Evolutionary conservation across 2,113 vertebrate species (phyloP), one percentile per base, ranked within the genome.

Genomic region (Salvelinus fontinalis): DNA sequence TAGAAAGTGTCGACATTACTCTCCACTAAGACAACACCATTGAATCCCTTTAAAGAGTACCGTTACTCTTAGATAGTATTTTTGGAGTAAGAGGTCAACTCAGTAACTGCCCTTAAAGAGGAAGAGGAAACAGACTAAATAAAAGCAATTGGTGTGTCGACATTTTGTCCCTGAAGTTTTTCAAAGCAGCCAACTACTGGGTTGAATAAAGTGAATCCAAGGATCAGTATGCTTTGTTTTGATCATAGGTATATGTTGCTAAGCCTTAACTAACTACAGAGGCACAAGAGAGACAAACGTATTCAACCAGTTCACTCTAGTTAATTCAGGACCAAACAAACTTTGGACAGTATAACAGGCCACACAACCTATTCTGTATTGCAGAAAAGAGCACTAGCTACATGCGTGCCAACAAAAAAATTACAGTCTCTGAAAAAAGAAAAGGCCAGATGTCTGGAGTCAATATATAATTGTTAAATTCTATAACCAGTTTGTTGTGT

Each of bases 141-240:
- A n/a, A 68, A 68, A 44, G 16, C 16, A 68, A 31, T 44, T 68
- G 67, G 26, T 68, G 66, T 68, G 13, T 18, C 29, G 5, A 20
- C 18, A 34, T 44, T 44, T 39, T 68, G 67, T 68, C 67, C 67
- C 67, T 68, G 67, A 68, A 68, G 67, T 68, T 18, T 44, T 68
- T 68, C 29, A 68, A 68, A 68, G 67, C 29, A 68, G 67, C 29
- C 27, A 68, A 68, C 27, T 68, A 68, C 31, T 39, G 4, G n/a
- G 59, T n/a, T 24, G 18, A 68, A 68, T 44, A 44, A 44, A 44
- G 39, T 44, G 8, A 68, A 68, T 31, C 20, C 9, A 62, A 68
- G 39, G 31, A 34, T 16, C 67, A 67, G 29, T 68, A 39, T 68
- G 29, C 67, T 20, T 68, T 31, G 67, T 9, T 44, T 20, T 54